Evolutionary conservation across 2,113 vertebrate genomes (phyloP), one percentile per base, ranked within the genome.

Genomic region (Spermophilus dauricus): DNA sequence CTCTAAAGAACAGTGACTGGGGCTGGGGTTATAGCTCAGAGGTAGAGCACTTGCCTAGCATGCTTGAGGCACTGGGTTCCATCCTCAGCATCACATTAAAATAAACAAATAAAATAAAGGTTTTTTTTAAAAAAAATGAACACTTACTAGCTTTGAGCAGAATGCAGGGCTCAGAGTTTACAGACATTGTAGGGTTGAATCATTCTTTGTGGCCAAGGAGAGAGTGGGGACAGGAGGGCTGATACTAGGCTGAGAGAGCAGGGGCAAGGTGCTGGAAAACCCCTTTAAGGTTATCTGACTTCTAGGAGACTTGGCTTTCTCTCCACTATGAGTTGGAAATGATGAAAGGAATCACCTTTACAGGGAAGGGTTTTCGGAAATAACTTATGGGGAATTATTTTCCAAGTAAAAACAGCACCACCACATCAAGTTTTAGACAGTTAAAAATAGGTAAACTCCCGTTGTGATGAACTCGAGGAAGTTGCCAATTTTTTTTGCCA

Each of bases 361-460:
- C 20, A 89, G 72, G 73, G 28, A 76, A 61, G 53, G 8, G 2
- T 39, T 61, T 94, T 94, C 94, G 96, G 89, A 96, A 96, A 91
- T 89, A 92, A 89, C 86, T 94, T 86, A 34, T 2, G 24, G 69
- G 93, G 73, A 95, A 93, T 89, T 89, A 86, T 53, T 96, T 97
- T 85, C 75, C 26, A 80, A 96, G 95, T 96, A 85, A 96, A 97
- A 97, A 97, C 82, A 94, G 77, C 72, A 96, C 48, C 2, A 48
- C 45, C 28, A 95, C 67, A 69, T 89, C 96, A 94, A 95, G 84
- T 67, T 94, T 97, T 90, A 95, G 70, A 90, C 39, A 67, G 96
- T 94, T 97, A 97, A 97, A 97, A 97, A 97, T 94, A 97, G 92
- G 97, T 94, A 97, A 97, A 97, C 63, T 96, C 94, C 65, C 94